Conservation (phyloP, 2,888 invertebrate species). For the Ypsolopha sequella region DNA sequence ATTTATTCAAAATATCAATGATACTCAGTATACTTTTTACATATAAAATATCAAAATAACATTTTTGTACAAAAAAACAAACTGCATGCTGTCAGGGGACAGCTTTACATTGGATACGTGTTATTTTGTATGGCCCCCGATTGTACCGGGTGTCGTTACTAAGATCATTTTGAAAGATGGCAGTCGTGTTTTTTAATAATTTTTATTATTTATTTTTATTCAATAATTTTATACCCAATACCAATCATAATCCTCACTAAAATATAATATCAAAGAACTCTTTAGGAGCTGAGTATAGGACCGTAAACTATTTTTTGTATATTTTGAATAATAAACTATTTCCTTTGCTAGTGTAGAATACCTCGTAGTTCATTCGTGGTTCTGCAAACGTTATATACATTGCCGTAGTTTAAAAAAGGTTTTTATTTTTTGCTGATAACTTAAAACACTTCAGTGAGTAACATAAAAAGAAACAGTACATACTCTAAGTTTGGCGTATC, state of each 20-base stretch:
- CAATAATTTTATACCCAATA: too few species aligned
- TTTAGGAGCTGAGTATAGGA: neutral
- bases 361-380: neutral
- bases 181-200: too few species aligned
- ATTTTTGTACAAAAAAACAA: too few species aligned
- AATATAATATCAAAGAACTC: neutral
- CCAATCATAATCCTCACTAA: neutral
- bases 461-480: neutral
- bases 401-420: neutral
- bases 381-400: neutral
- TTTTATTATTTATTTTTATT: too few species aligned
- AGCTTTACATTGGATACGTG: too few species aligned
- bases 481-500: slow-evolving; percentile 1
- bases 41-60: too few species aligned
- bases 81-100: too few species aligned
- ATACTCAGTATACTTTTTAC: too few species aligned
- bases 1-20: neutral
- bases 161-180: too few species aligned
- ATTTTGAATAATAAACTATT: neutral
- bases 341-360: neutral
- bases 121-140: too few species aligned
- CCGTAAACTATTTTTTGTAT: neutral
- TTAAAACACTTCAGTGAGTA: neutral
- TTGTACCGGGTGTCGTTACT: too few species aligned
- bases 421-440: neutral